Evolutionary conservation across 2,797 vertebrate species (phyloP).

Genomic region (Hylomyscus alleni): DNA sequence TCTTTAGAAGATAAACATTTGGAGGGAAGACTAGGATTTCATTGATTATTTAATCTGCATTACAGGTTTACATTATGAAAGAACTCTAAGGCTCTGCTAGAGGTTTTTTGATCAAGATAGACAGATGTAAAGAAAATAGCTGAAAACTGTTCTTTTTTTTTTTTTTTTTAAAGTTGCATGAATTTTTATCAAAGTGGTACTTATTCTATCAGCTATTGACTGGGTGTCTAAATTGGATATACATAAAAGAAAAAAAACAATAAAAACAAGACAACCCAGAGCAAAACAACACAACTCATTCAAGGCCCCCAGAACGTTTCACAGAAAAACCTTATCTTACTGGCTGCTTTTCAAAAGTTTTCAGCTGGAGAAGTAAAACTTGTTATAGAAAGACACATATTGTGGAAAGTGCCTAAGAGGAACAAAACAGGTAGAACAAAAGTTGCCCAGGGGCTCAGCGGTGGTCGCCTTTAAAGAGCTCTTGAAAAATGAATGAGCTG

Average conservation of each 20-base stretch:
- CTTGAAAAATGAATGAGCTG: conserved; percentile 59
- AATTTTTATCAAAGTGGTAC: conserved; percentile 64
- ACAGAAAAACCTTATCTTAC: not conserved
- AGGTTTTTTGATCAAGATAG: not conserved
- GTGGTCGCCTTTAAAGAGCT: conserved; percentile 42
- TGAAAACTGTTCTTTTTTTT: not conserved
- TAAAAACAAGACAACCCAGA: not conserved
- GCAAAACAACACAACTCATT: not conserved
- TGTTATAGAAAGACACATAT: not conserved
- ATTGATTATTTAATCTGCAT: conserved; percentile 8
- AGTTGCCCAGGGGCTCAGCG: not conserved
- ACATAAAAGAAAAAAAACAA: not conserved
- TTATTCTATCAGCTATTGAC: conserved; percentile 47
- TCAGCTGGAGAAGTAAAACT: conserved; percentile 20
- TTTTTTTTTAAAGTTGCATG: not conserved
- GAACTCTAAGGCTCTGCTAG: not conserved
- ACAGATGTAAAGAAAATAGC: not conserved
- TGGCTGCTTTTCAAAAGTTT: conserved; percentile 49
- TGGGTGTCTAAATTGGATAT: not conserved
- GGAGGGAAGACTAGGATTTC: not conserved
- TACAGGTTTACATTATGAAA: not conserved
- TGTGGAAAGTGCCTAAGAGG: not conserved
- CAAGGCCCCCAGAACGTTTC: not conserved
- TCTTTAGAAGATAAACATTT: conserved; percentile 12
- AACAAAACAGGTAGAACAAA: not conserved